Evolutionary conservation across 2,797 vertebrate species (phyloP), one percentile per base, ranked within the genome.

Genomic region (Champsocephalus esox): DNA sequence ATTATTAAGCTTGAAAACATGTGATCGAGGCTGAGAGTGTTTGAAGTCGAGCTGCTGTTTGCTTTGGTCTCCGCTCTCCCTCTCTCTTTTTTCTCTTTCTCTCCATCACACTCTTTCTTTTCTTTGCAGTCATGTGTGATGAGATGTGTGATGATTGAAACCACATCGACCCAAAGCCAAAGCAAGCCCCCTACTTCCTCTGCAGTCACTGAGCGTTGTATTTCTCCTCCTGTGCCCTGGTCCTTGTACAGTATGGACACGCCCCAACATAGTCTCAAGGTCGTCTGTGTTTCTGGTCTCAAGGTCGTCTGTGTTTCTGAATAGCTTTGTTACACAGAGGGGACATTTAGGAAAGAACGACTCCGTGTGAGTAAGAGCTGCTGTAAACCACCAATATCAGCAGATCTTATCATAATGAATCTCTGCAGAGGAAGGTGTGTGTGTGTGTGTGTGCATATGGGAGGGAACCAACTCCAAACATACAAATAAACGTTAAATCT

Each of bases 131-230:
- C 91, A 89, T 84, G 85, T 84, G 85, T 72, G 77, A 88, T 79
- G 84, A 84, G 84, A 88, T 82, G 83, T 84, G 85, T 83, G 84
- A 85, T 73, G 87, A 87, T 89, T 90, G 83, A 93, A 94, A 94
- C 92, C 93, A 92, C 92, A 92, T 87, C 88, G 70, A 89, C 89
- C 88, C 83, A 50, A 88, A 92, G 88, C 88, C 92, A 88, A 83
- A 61, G 78, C 74, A 60, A 77, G 70, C 82, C 68, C 77, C 87
- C 75, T 72, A 70, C 76, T 90, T 89, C 80, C 87, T 75, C 83
- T 50, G 74, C 83, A 86, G 75, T 78, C 83, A 69, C 66, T 88
- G 80, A 66, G 7, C 49, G 34, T 65, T 82, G 83, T 77, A 74
- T 75, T 80, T 3, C 68, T 77, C 59, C 67, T 75, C 34, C 65